A percentile compares a stretch with the other conserved stretches of the same genome.
Conservation (phyloP, 2,888 invertebrate genomes). For the Cataglyphis cursor region DNA sequence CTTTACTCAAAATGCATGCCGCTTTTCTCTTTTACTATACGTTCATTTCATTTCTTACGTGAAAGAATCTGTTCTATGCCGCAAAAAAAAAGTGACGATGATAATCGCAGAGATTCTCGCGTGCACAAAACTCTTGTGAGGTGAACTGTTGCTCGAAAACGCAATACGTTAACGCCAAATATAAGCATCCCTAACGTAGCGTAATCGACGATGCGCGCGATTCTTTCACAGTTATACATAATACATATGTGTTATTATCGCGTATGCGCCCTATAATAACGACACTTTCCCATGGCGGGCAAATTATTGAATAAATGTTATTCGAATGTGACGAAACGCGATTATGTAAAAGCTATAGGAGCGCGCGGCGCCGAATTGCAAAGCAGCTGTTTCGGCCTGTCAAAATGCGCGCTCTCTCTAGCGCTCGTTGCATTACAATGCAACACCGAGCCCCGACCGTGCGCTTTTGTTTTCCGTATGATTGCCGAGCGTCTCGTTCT, state of each 20-base stretch:
- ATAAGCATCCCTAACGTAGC: neutral
- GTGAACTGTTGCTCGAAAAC: neutral
- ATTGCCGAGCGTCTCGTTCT: slow-evolving; percentile 67
- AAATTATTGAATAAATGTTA: slow-evolving; percentile 80
- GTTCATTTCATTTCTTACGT: neutral
- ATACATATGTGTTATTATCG: slow-evolving; percentile 75
- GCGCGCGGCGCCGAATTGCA: slow-evolving; percentile 72
- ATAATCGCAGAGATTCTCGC: neutral
- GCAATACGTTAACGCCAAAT: slow-evolving; percentile 2
- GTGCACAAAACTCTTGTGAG: neutral
- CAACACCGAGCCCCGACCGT: slow-evolving; percentile 70
- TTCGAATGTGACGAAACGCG: slow-evolving; percentile 76
- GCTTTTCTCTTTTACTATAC: slow-evolving; percentile 31
- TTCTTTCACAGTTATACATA: slow-evolving; percentile 70
- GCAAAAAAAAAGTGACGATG: neutral
- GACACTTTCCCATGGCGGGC: slow-evolving; percentile 52
- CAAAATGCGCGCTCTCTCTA: slow-evolving; percentile 63
- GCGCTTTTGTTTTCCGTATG: slow-evolving; percentile 85
- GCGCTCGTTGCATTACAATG: slow-evolving; percentile 81
- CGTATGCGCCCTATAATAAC: slow-evolving; percentile 52
- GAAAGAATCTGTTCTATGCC: neutral
- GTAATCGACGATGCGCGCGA: slow-evolving; percentile 3
- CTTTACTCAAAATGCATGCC: slow-evolving; percentile 70
- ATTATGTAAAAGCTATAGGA: slow-evolving; percentile 82
- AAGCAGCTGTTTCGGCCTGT: slow-evolving; percentile 69